These are phyloP conservation scores for Heterohyrax brucei DNA, from an alignment of 2,797 vertebrate species.

Conservation along the genomic window DNA sequence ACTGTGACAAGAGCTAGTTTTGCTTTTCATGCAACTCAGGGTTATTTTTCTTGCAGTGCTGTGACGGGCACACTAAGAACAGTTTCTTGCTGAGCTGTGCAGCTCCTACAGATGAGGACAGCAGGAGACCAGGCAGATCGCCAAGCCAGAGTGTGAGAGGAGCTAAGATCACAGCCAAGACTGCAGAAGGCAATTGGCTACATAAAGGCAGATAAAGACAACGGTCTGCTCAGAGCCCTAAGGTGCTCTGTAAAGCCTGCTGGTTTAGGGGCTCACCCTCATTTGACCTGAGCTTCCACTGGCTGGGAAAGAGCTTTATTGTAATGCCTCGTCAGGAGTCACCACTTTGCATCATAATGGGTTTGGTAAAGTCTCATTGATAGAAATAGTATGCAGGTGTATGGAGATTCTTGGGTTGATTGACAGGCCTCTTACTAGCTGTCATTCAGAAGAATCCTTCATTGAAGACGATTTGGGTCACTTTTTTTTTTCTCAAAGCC, in stretches of 20 bases:
- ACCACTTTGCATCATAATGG: slow-evolving; percentile 71
- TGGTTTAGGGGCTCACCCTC: slow-evolving; percentile 6
- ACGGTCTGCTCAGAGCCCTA: slow-evolving; percentile 26
- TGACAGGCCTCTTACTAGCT: slow-evolving; percentile 63
- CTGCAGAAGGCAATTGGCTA: slow-evolving; percentile 51
- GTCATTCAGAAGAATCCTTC: slow-evolving; percentile 42
- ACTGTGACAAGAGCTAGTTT: not conserved
- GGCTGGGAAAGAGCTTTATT: slow-evolving; percentile 6
- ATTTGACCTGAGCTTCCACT: slow-evolving; percentile 36
- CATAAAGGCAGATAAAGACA: slow-evolving; percentile 26
- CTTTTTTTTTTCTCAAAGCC: slow-evolving; percentile 55
- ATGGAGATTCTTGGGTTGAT: not conserved
- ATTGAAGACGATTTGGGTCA: slow-evolving; percentile 23
- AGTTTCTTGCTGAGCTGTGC: slow-evolving; percentile 76
- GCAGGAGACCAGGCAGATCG: slow-evolving; percentile 61
- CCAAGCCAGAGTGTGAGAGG: slow-evolving; percentile 66
- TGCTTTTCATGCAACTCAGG: slow-evolving; percentile 59
- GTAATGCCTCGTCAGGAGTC: slow-evolving; percentile 41
- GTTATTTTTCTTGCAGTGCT: slow-evolving; percentile 74
- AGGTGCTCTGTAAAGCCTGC: slow-evolving; percentile 51
- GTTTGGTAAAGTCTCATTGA: not conserved
- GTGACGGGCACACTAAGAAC: slow-evolving; percentile 78
- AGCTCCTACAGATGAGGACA: slow-evolving; percentile 70
- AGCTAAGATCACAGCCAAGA: not conserved
- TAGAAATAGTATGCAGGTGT: slow-evolving; percentile 20